Evolutionary conservation across 2,888 invertebrate species (phyloP).

Genomic region (Neoaliturus tenellus): DNA sequence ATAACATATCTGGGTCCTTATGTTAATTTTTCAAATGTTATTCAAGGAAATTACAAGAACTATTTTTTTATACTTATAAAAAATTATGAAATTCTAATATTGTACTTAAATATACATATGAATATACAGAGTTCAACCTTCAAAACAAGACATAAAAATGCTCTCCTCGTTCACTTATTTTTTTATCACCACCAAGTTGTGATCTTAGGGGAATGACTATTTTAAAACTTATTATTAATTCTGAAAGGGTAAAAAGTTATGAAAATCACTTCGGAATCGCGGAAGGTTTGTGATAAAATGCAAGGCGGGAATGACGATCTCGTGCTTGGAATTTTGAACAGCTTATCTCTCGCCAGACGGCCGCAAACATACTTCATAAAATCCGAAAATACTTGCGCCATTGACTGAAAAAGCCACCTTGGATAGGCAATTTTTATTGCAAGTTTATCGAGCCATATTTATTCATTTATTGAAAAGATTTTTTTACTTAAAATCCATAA

Average conservation of each 20-base stretch:
- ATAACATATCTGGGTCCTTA: no score
- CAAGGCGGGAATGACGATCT: constrained; percentile 38
- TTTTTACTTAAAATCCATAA: no score
- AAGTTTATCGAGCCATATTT: not conserved
- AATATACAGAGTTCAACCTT: no score
- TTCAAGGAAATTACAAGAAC: no score
- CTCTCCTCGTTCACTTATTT: no score
- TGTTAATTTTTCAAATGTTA: no score
- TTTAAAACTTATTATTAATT: constrained; percentile 4
- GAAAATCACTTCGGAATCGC: constrained; percentile 38
- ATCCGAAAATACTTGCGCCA: constrained; percentile 14
- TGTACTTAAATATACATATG: no score
- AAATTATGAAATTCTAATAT: no score
- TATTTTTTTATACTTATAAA: no score
- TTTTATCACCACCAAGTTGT: no score
- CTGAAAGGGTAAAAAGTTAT: constrained; percentile 34
- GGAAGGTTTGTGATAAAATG: constrained; percentile 28
- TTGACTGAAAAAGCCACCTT: not conserved
- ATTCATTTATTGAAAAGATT: no score
- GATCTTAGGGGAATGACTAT: not conserved
- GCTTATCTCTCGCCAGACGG: constrained; percentile 37
- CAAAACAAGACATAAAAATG: no score
- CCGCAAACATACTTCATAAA: constrained; percentile 19
- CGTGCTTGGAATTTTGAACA: constrained; percentile 38
- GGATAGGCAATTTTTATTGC: not conserved